phyloP scores from a whole-genome alignment of 2,113 vertebrate species.

The Glaucidium brasilianum region DNA sequence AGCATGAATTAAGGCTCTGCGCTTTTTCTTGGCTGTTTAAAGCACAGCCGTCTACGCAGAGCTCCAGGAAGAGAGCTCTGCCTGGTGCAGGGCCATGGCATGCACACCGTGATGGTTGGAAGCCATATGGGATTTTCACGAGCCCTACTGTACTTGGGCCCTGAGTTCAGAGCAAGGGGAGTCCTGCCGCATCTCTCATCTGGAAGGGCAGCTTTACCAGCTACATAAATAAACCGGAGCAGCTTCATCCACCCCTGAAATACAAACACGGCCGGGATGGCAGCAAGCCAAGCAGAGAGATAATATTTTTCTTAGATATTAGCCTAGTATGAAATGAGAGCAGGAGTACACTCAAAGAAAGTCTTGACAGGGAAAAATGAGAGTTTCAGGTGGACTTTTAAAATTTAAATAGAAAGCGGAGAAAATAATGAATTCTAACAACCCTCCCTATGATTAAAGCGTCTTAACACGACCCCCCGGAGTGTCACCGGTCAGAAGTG shows the following conservation, averaged over 20 bases:
- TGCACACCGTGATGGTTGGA: not conserved
- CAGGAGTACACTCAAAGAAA: not conserved
- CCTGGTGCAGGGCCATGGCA: not conserved
- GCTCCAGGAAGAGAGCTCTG: not conserved
- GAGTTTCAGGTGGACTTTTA: conserved; percentile 38
- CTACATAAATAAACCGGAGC: not conserved
- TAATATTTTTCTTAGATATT: conserved; percentile 37
- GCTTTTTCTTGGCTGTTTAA: not conserved
- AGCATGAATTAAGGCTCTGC: not conserved
- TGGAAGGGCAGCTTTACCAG: not conserved
- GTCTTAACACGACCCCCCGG: fast-evolving
- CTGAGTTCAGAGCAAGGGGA: not conserved
- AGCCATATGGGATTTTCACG: not conserved
- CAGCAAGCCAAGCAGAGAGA: not conserved
- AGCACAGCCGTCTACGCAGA: not conserved
- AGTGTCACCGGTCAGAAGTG: fast-evolving
- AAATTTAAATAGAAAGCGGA: not conserved
- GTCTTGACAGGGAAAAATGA: conserved; percentile 10
- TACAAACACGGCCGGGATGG: not conserved
- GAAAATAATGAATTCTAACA: conserved; percentile 2
- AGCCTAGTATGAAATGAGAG: conserved; percentile 2
- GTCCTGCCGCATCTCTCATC: fast-evolving
- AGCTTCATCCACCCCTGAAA: not conserved
- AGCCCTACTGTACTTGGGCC: not conserved
- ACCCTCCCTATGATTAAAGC: not conserved